Conservation (phyloP, 2,797 vertebrate species). For the Octomys mimax region DNA sequence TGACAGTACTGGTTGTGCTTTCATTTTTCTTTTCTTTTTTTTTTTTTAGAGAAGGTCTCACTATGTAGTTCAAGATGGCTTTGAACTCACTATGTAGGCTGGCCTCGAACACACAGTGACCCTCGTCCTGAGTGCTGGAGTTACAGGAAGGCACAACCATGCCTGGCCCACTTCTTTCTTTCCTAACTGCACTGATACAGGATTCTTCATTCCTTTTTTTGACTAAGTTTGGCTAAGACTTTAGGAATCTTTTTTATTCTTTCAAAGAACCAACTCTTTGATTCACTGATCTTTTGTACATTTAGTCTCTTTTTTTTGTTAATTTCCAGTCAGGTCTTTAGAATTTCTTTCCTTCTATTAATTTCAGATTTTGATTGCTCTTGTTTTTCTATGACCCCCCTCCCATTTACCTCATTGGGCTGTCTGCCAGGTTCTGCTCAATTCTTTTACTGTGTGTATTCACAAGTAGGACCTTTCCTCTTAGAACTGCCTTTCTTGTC, state of each 20-base stretch:
- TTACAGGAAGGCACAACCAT: neutral
- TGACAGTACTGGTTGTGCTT: neutral
- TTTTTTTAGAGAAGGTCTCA: neutral
- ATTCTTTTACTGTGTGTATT: neutral
- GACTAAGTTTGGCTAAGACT: neutral
- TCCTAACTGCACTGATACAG: neutral
- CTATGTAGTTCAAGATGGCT: neutral
- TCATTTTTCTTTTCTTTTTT: neutral
- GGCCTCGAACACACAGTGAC: neutral
- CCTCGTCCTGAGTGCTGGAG: neutral
- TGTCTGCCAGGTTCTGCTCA: neutral
- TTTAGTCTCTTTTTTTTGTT: neutral
- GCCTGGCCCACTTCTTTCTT: neutral
- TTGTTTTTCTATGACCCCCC: neutral
- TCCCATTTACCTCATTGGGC: neutral
- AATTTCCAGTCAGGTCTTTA: neutral
- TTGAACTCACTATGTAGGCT: neutral
- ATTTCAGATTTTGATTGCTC: neutral
- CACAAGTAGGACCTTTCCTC: neutral
- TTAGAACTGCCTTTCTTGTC: neutral
- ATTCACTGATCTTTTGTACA: neutral
- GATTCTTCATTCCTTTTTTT: neutral
- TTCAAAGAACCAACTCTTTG: neutral
- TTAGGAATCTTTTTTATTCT: neutral
- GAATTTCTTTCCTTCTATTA: neutral